Evolutionary conservation across 2,797 vertebrate genomes (phyloP).

Genomic region (Melanotaenia trifasciata): DNA sequence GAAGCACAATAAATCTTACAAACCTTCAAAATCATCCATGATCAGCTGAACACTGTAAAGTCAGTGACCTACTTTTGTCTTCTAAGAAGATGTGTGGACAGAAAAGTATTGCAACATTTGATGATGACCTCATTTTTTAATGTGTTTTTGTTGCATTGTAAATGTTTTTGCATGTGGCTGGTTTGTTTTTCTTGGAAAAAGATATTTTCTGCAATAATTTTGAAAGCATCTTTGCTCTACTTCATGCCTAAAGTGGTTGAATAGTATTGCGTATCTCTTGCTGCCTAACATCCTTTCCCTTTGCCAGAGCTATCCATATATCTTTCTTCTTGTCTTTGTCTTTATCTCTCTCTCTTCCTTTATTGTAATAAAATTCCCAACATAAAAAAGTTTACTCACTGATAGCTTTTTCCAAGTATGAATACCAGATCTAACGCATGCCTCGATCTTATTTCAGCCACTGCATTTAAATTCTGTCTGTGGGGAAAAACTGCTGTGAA

Average conservation of each 20-base stretch:
- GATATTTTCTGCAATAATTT: not conserved
- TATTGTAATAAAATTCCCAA: slow-evolving; percentile 16
- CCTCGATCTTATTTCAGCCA: slow-evolving; percentile 44
- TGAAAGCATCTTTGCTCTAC: not conserved
- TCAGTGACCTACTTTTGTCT: slow-evolving; percentile 32
- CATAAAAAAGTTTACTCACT: slow-evolving; percentile 21
- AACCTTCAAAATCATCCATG: slow-evolving; percentile 7
- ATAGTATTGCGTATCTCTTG: not conserved
- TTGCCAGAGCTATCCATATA: not conserved
- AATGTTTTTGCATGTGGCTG: not conserved
- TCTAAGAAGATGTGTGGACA: slow-evolving; percentile 15
- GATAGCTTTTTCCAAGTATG: slow-evolving; percentile 12
- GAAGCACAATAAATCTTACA: slow-evolving; percentile 17
- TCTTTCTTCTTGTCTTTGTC: not conserved
- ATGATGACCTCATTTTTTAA: slow-evolving; percentile 6
- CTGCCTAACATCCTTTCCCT: slow-evolving; percentile 1
- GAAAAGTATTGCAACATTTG: slow-evolving; percentile 11
- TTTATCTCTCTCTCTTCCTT: slow-evolving; percentile 15
- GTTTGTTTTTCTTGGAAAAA: not conserved
- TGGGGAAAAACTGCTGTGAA: slow-evolving; percentile 32
- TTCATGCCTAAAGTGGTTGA: not conserved
- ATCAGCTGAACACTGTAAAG: slow-evolving; percentile 14
- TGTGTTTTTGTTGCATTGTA: not conserved
- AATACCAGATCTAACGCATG: not conserved
- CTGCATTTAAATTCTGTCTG: slow-evolving; percentile 46